A percentile compares a stretch with the other conserved stretches of the same genome.
phyloP scores from a whole-genome alignment of 2,797 vertebrate genomes.

The Myotis myotis region DNA sequence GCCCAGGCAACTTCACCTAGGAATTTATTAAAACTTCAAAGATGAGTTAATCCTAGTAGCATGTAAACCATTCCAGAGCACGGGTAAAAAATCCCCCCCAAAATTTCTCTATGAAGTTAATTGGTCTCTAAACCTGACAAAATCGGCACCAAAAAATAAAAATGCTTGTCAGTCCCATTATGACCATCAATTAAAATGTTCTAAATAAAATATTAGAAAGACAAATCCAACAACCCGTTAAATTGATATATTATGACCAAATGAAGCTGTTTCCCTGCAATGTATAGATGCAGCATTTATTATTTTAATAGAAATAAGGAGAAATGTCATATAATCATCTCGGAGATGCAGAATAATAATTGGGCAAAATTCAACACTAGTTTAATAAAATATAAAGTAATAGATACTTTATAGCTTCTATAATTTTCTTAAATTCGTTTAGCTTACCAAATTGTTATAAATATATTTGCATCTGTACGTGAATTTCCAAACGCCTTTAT shows the following conservation, averaged over 20 bases:
- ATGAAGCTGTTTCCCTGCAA: background rate
- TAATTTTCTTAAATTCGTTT: background rate
- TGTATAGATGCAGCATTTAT: background rate
- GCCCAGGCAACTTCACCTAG: background rate
- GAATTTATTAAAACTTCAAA: constrained; percentile 15
- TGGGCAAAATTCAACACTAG: background rate
- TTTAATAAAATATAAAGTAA: background rate
- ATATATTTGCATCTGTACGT: background rate
- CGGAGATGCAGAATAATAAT: background rate
- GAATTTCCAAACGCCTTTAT: background rate
- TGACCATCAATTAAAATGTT: background rate
- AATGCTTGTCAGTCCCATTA: background rate
- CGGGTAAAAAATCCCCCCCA: background rate
- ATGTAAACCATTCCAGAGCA: background rate
- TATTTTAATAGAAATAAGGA: constrained; percentile 14
- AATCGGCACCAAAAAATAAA: background rate
- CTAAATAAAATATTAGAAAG: background rate
- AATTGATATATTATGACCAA: background rate
- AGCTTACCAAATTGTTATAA: background rate
- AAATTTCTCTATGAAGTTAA: background rate
- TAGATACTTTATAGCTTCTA: background rate
- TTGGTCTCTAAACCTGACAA: background rate
- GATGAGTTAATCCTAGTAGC: background rate
- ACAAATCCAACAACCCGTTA: background rate
- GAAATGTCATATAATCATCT: background rate